Conservation (phyloP, 1,140 invertebrate species). For the Drosophila truncata region DNA sequence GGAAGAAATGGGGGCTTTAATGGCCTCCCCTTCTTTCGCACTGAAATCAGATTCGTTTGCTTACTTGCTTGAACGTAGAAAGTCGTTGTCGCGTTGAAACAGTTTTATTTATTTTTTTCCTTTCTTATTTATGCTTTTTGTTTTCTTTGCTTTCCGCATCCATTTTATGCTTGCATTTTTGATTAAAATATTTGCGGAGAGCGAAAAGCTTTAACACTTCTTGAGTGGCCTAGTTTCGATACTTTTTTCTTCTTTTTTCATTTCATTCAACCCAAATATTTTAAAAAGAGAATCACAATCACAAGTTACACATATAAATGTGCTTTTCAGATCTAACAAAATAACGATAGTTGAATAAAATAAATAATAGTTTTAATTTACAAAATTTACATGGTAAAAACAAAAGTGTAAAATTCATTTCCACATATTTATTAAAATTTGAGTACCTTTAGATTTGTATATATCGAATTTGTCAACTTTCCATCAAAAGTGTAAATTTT, state of each 20-base stretch:
- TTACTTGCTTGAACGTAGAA: slow-evolving; percentile 16
- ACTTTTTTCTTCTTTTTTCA: slow-evolving; percentile 15
- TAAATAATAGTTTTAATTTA: too few relatives aligned
- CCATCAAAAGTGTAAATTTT: not conserved
- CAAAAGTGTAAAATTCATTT: not conserved
- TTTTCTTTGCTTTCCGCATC: slow-evolving; percentile 9
- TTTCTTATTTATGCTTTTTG: slow-evolving; percentile 1
- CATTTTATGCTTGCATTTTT: slow-evolving; percentile 25
- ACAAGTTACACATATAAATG: not conserved
- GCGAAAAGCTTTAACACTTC: slow-evolving; percentile 26
- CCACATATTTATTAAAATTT: not conserved
- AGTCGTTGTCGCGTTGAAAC: slow-evolving; percentile 7
- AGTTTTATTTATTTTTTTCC: not conserved
- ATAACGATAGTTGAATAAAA: not conserved
- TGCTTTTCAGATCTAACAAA: not conserved
- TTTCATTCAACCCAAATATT: slow-evolving; percentile 9
- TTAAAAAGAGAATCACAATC: too few relatives aligned
- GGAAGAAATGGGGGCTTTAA: slow-evolving; percentile 25
- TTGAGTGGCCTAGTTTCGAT: slow-evolving; percentile 41
- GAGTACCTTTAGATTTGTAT: not conserved
- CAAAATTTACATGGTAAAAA: not conserved
- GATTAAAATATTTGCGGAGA: slow-evolving; percentile 41
- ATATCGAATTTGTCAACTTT: not conserved
- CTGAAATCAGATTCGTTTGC: slow-evolving; percentile 1
- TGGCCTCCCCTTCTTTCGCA: slow-evolving; percentile 7